These are phyloP conservation scores for Myiopsitta monachus DNA, from an alignment of 2,113 vertebrate genomes.

Conservation along the genomic window DNA sequence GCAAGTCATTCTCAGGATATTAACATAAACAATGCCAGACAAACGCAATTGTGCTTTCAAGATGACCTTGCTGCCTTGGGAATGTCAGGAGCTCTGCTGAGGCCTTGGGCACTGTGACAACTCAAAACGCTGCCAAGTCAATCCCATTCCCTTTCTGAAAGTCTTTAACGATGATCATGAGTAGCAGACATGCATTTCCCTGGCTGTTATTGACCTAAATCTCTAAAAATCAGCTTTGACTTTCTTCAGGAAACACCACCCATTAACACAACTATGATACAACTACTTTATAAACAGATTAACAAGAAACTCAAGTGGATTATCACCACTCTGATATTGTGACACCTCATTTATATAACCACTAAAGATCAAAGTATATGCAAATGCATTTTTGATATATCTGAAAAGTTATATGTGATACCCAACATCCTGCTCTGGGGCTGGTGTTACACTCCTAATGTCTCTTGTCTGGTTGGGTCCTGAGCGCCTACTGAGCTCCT, in stretches of 20 bases:
- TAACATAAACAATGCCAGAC: conserved; percentile 51
- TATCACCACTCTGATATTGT: background rate
- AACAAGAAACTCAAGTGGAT: background rate
- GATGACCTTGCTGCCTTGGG: conserved; percentile 66
- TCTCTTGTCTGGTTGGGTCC: background rate
- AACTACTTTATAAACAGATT: background rate
- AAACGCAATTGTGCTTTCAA: conserved; percentile 58
- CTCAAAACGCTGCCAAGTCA: background rate
- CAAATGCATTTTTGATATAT: background rate
- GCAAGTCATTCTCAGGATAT: conserved; percentile 69
- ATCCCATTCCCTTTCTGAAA: background rate
- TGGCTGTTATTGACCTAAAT: background rate
- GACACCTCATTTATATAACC: background rate
- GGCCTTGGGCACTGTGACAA: conserved; percentile 38
- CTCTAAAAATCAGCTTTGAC: background rate
- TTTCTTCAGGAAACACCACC: background rate
- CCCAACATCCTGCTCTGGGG: background rate
- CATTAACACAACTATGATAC: background rate
- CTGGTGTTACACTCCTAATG: background rate
- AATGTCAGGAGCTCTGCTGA: conserved; percentile 53
- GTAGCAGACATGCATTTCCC: background rate
- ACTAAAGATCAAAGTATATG: background rate
- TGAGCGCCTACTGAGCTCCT: background rate
- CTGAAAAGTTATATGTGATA: background rate
- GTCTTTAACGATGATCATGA: background rate